Percentiles rank a stretch among this genome's conserved stretches.
phyloP scores from a whole-genome alignment of 1,140 invertebrate genomes.

The Trichonephila clavipes region DNA sequence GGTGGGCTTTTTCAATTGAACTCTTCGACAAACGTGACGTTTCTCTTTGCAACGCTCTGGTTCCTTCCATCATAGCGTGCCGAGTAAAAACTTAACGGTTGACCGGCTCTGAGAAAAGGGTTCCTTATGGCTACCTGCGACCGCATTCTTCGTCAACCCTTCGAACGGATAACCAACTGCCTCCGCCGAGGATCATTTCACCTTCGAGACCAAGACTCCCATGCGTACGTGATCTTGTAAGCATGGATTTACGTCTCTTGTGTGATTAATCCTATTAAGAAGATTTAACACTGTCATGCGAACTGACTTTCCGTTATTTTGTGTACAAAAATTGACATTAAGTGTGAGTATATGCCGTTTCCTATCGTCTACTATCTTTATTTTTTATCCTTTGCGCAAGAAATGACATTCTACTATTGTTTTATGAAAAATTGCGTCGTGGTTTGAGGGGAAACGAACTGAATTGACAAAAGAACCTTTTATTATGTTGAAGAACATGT shows the following conservation, averaged over 20 bases:
- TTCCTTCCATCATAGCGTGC: conserved; percentile 31
- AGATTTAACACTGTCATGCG: background rate
- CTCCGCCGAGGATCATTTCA: background rate
- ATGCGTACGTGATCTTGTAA: background rate
- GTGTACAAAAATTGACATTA: background rate
- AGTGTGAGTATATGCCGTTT: background rate
- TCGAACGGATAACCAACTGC: conserved; percentile 7
- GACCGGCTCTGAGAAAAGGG: conserved; percentile 55
- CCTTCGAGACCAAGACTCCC: conserved; percentile 16
- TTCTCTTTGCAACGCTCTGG: conserved; percentile 51
- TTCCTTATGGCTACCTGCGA: conserved; percentile 5
- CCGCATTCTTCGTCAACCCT: conserved; percentile 44
- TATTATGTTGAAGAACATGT: background rate
- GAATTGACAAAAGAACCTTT: background rate
- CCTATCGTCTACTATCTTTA: background rate
- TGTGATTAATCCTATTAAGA: background rate
- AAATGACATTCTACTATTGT: background rate
- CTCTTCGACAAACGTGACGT: conserved; percentile 37
- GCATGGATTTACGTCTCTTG: background rate
- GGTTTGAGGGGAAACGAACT: conserved; percentile 1
- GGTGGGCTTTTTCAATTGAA: conserved; percentile 5
- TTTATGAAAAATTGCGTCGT: background rate
- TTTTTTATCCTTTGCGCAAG: background rate
- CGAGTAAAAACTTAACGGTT: conserved; percentile 2
- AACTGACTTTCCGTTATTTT: conserved; percentile 1